phyloP scores from a whole-genome alignment of 2,797 vertebrate genomes.

The Rhabdophis nuchalis region DNA sequence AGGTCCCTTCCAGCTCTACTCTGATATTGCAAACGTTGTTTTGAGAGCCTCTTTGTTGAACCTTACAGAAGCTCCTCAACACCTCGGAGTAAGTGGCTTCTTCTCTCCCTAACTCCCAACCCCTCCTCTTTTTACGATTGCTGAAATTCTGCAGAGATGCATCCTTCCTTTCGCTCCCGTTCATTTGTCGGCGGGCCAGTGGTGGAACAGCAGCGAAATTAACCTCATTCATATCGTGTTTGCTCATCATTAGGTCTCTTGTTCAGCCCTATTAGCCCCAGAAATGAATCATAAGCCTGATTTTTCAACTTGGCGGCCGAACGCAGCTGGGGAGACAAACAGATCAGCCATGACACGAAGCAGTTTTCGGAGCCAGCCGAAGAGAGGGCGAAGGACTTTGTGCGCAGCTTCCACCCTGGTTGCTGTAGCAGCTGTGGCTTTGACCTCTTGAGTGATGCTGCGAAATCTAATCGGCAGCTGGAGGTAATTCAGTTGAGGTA shows the following conservation, averaged over 20 bases:
- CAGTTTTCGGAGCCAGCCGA: conserved; percentile 4
- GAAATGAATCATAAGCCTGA: conserved; percentile 59
- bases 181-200: conserved; percentile 51
- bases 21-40: neutral
- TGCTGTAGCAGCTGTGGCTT: neutral
- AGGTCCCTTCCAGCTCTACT: neutral
- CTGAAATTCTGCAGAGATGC: neutral
- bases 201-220: conserved; percentile 55
- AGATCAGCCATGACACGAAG: conserved; percentile 5
- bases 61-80: neutral
- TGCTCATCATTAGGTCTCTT: conserved; percentile 66
- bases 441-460: conserved; percentile 5
- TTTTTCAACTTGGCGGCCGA: conserved; percentile 23
- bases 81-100: neutral
- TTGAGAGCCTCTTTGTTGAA: neutral
- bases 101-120: neutral
- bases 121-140: conserved; percentile 30
- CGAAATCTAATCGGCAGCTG: neutral
- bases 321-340: conserved; percentile 34
- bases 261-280: conserved; percentile 59
- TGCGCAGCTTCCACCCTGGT: neutral
- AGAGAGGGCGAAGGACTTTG: neutral
- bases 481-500: neutral
- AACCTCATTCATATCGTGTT: conserved; percentile 57
- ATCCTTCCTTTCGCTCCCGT: conserved; percentile 27